Base-by-base conservation (phyloP, 2,797 vertebrate genomes). In the Sebastiscus tertius region DNA sequence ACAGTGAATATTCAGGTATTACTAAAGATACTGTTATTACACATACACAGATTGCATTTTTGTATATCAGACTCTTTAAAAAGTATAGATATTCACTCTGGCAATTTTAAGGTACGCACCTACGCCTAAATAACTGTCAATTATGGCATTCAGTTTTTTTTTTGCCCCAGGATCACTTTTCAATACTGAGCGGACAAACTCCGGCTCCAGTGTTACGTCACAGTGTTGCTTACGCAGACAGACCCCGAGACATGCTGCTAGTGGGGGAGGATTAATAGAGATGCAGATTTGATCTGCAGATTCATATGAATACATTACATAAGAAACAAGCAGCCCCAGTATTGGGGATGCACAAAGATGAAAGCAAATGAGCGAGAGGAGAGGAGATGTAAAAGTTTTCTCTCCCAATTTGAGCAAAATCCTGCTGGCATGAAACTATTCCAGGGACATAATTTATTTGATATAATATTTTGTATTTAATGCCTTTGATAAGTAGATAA, bases 241-340 rank as follows among this genome's bases (percentile, higher is more conserved):
- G 42, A 67, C n/a, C 8, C 54, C 31, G 46, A 60, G 8, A 60
- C 65, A 22, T 72, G 52, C 66, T 27, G 70, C 13, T 33, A 9
- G 42, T 49, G 59, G 52, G 5, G n/a, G 29, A 64, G 85, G 85
- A 90, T 90, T 91, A 87, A 65, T 42, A 63, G 16, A 72, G 42
- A 82, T 82, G 24, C 52, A 84, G 64, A 82, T 88, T 75, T 88
- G 39, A 80, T 78, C 67, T 81, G 82, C 66, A 61, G 42, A 81
- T 73, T 86, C 54, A 74, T 77, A 39, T 83, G 10, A 66, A 71
- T 70, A 59, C 67, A 79, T 86, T 73, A 75, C 61, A 65, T 68
- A 63, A 85, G 8, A 77, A 58, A 65, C 29, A 66, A 24, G 20
- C 68, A 49, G 42, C 27, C 54, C 33, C 36, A 71, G 4, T 14